Evolutionary conservation across 1,140 invertebrate genomes (phyloP).

Genomic region (Conus betulinus): DNA sequence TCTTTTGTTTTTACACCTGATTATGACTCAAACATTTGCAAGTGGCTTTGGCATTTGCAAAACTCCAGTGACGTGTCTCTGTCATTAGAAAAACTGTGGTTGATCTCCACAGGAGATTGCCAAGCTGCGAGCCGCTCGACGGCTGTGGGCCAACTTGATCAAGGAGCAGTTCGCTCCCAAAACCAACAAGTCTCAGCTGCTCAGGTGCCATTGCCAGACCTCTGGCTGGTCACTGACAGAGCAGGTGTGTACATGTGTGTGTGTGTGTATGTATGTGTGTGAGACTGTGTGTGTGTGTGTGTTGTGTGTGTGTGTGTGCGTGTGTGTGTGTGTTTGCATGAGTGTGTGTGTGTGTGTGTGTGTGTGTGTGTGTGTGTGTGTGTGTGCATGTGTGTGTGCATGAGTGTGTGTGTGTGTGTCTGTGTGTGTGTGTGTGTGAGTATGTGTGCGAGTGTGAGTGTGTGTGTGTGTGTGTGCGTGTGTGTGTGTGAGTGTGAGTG

Average conservation of each 20-base stretch:
- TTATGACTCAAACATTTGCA: neutral
- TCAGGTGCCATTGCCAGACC: conserved; percentile 82
- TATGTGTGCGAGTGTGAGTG: too few relatives aligned
- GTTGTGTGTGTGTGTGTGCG: too few relatives aligned
- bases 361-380: too few relatives aligned
- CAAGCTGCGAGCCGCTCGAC: conserved; percentile 81
- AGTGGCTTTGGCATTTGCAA: neutral
- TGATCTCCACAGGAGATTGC: conserved; percentile 79
- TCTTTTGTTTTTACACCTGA: neutral
- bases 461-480: too few relatives aligned
- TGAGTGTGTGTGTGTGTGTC: too few relatives aligned
- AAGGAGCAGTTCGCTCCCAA: conserved; percentile 81
- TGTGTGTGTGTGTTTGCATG: too few relatives aligned
- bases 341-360: too few relatives aligned
- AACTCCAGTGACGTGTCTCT: neutral
- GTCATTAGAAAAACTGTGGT: neutral
- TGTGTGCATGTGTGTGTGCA: too few relatives aligned
- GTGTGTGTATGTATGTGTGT: too few relatives aligned
- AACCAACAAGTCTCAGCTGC: conserved; percentile 79
- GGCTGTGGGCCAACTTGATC: conserved; percentile 81
- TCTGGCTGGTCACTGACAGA: conserved; percentile 84
- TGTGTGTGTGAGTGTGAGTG: too few relatives aligned
- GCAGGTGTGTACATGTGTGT: conserved; percentile 73
- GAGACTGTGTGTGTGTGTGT: too few relatives aligned
- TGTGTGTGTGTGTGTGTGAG: too few relatives aligned